A percentile compares a stretch with the other conserved stretches of the same genome.
phyloP scores from a whole-genome alignment of 2,888 invertebrate species.

The Suillia variegata region DNA sequence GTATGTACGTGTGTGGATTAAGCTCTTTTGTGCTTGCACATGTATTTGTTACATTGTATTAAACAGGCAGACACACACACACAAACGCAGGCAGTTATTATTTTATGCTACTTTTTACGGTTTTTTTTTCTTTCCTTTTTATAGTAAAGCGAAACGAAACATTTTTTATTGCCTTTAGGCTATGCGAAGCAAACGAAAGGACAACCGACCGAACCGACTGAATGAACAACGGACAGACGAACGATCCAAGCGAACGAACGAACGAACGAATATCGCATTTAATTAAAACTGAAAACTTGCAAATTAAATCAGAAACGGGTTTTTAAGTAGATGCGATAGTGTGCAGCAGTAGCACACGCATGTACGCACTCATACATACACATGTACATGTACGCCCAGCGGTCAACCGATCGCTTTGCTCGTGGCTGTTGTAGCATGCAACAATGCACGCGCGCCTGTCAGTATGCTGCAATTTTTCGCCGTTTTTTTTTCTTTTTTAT shows the following conservation, averaged over 20 bases:
- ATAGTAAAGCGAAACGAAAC: no score
- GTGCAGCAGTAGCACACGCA: slow-evolving; percentile 30
- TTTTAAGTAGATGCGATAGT: not conserved
- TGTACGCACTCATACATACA: slow-evolving; percentile 13
- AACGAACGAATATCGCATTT: slow-evolving; percentile 51
- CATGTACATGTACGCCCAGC: not conserved
- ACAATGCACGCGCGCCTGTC: not conserved
- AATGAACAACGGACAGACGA: no score
- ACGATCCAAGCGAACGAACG: no score
- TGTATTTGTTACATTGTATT: not conserved
- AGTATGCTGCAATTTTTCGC: not conserved
- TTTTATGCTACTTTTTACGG: slow-evolving; percentile 3
- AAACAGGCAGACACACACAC: not conserved
- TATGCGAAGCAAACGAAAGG: no score
- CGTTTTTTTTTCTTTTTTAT: not conserved
- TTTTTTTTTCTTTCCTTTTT: no score
- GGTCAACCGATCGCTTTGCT: not conserved
- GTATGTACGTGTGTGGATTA: not conserved
- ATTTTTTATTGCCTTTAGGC: slow-evolving; percentile 34
- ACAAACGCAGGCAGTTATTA: slow-evolving; percentile 3
- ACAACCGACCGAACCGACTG: no score
- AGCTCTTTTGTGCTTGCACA: not conserved
- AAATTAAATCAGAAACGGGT: slow-evolving; percentile 33
- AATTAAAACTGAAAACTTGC: slow-evolving; percentile 54
- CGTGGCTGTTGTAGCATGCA: not conserved